Conservation (phyloP, 1,140 invertebrate species). For the Conopomorpha cramerella region DNA sequence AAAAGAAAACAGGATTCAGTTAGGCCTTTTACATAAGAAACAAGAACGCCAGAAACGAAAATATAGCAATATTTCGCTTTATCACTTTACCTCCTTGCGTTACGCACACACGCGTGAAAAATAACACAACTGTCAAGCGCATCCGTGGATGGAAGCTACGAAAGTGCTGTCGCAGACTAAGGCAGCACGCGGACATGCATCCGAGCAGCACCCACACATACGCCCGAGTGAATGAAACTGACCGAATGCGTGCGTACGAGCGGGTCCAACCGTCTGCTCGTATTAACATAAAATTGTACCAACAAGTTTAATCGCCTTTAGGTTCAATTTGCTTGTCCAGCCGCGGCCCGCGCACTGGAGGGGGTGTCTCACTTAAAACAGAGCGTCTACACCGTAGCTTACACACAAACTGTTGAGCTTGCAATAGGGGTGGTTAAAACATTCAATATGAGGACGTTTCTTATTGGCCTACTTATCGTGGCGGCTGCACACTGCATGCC, state of each 20-base stretch:
- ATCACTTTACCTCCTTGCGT: no score
- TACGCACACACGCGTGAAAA: no score
- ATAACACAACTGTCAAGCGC: no score
- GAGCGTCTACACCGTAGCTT: slow-evolving; percentile 23
- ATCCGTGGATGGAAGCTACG: no score
- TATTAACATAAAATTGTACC: slow-evolving; percentile 24
- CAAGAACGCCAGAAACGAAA: no score
- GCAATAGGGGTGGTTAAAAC: slow-evolving; percentile 30
- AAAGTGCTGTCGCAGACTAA: no score
- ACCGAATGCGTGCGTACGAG: slow-evolving; percentile 12
- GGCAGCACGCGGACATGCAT: no score
- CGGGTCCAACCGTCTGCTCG: slow-evolving; percentile 13
- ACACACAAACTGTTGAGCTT: slow-evolving; percentile 44
- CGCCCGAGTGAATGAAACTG: slow-evolving; percentile 11
- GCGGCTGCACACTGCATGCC: slow-evolving; percentile 35
- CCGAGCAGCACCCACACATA: slow-evolving; percentile 6
- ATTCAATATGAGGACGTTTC: slow-evolving; percentile 28
- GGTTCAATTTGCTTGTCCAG: slow-evolving; percentile 37
- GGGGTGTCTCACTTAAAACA: slow-evolving; percentile 49
- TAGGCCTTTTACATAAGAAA: no score
- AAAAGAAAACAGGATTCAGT: no score
- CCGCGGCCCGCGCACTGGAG: slow-evolving; percentile 16
- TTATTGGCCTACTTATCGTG: slow-evolving; percentile 34
- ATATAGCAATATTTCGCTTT: no score
- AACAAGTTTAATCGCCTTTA: slow-evolving; percentile 35